Conservation (phyloP, 1,140 invertebrate species). For the Batillaria attramentaria region DNA sequence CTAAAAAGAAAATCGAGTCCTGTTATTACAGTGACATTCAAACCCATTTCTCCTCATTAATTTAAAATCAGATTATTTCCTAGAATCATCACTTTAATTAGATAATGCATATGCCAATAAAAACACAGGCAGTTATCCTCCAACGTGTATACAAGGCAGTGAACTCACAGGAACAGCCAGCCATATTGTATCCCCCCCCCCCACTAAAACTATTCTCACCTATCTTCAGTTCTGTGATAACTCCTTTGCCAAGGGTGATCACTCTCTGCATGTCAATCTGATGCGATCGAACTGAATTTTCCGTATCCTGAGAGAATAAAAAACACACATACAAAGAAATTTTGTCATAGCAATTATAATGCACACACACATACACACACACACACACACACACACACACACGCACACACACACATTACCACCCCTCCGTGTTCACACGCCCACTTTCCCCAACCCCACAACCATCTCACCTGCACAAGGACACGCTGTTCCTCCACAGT, state of each 20-base stretch:
- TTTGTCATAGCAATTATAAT: neutral
- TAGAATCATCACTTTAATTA: no score
- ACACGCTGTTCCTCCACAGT: conserved; percentile 77
- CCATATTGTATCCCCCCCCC: neutral
- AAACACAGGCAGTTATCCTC: no score
- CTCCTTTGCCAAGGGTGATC: conserved; percentile 50
- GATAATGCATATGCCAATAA: no score
- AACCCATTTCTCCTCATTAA: no score
- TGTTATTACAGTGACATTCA: no score
- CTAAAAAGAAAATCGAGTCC: neutral
- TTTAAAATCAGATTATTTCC: no score
- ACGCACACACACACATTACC: neutral
- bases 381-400: neutral
- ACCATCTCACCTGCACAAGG: conserved; percentile 72
- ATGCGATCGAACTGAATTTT: conserved; percentile 66
- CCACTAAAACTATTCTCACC: conserved; percentile 39
- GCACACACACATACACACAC: neutral
- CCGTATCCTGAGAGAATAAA: conserved; percentile 63
- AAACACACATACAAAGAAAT: no score
- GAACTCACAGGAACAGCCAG: neutral
- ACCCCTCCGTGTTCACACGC: neutral
- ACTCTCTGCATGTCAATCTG: conserved; percentile 51
- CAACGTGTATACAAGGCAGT: no score
- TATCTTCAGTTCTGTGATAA: conserved; percentile 57
- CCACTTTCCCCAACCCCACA: neutral